A percentile compares a stretch with the other conserved stretches of the same genome.
Evolutionary conservation across 2,797 vertebrate species (phyloP).

Genomic region (Pangasius larnaudii): DNA sequence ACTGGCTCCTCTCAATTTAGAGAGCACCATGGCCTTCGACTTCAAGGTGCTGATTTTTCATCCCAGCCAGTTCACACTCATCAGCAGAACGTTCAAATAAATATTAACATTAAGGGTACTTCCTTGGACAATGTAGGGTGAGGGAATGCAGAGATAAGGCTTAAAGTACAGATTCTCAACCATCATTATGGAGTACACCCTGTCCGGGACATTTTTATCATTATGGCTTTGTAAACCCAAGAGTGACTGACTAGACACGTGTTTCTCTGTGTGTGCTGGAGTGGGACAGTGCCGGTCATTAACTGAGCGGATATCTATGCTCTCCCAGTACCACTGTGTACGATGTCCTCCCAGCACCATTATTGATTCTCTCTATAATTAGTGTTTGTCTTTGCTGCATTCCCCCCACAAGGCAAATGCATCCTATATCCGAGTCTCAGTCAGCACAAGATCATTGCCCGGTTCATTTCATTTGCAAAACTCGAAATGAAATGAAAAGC

Average conservation of each 20-base stretch:
- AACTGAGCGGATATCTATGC: constrained; percentile 1
- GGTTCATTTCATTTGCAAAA: neutral
- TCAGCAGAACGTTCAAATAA: too few relatives aligned
- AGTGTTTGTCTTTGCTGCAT: constrained; percentile 26
- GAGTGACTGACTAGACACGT: neutral
- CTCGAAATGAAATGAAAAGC: neutral
- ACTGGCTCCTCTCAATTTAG: neutral
- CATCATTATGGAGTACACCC: neutral
- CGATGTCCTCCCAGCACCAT: constrained; percentile 1
- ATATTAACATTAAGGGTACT: neutral
- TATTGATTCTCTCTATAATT: constrained; percentile 34
- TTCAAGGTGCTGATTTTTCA: neutral
- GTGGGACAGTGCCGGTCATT: constrained; percentile 11
- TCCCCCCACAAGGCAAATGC: neutral
- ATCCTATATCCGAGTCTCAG: neutral
- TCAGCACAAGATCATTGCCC: neutral
- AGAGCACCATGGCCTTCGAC: neutral
- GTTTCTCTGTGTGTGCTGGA: constrained; percentile 30
- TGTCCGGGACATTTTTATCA: neutral
- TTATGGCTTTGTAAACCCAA: constrained; percentile 11
- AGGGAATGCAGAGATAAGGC: neutral
- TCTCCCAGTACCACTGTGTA: neutral
- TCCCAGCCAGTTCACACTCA: too few relatives aligned
- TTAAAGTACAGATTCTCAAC: neutral
- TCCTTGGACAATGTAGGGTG: neutral